A percentile compares a stretch with the other conserved stretches of the same genome.
Evolutionary conservation across 2,113 vertebrate species (phyloP).

Genomic region (Muscicapa adusta): DNA sequence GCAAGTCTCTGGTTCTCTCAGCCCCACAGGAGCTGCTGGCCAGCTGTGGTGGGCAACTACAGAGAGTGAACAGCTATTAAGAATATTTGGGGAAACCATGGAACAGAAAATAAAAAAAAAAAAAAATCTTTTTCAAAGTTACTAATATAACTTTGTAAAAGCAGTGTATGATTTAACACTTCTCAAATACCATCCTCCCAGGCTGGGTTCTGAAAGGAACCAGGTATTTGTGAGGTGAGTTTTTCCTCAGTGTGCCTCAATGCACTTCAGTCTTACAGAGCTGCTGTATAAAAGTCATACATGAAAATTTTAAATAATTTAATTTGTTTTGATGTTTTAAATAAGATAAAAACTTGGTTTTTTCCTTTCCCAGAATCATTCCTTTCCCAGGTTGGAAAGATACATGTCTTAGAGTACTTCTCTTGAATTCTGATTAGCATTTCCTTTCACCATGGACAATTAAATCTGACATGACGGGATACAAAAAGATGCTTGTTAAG

Average conservation of each 20-base stretch:
- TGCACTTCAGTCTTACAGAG: background rate
- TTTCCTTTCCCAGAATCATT: background rate
- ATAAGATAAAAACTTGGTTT: background rate
- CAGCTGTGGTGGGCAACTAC: background rate
- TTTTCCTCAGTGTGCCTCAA: background rate
- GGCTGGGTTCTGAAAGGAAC: background rate
- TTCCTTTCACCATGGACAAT: conserved; percentile 20
- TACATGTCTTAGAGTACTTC: background rate
- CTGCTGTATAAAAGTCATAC: background rate
- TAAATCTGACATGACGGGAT: conserved; percentile 17
- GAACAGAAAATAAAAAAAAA: background rate
- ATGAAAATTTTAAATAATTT: background rate
- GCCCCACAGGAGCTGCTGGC: background rate
- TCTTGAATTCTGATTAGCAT: background rate
- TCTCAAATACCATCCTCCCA: background rate
- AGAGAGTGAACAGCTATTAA: background rate
- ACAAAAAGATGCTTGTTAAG: background rate
- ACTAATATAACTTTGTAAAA: background rate
- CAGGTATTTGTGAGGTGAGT: background rate
- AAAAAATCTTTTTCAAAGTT: background rate
- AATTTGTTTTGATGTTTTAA: background rate
- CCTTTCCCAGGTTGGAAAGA: background rate
- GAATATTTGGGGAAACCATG: background rate
- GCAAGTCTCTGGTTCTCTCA: background rate
- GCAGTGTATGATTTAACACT: background rate